These are phyloP conservation scores for Rambutsinella grinnellia DNA, from an alignment of 2,888 invertebrate genomes.

Conservation along the genomic window DNA sequence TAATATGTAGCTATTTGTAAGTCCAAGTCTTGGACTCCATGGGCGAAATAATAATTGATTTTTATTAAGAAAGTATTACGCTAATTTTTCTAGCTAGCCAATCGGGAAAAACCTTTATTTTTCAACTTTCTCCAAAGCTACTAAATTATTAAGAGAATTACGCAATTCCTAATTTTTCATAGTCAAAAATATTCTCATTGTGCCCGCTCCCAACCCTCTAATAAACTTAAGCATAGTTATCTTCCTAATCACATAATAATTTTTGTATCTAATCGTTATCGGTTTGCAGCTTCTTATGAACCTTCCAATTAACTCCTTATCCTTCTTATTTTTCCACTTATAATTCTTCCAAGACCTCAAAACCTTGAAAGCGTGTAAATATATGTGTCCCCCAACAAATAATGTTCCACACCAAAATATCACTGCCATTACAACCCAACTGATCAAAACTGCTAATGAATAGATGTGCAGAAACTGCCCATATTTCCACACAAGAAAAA, in stretches of 20 bases:
- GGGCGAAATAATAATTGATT: too few relatives aligned
- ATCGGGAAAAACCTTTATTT: too few relatives aligned
- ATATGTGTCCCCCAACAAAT: constrained; percentile 1
- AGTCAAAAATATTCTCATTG: too few relatives aligned
- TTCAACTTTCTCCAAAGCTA: too few relatives aligned
- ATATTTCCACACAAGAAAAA: neutral
- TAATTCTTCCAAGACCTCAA: constrained; percentile 11
- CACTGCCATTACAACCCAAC: neutral
- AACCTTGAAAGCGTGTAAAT: constrained; percentile 4
- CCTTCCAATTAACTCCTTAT: neutral
- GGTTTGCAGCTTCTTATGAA: constrained; percentile 18
- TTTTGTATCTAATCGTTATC: neutral
- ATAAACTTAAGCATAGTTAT: neutral
- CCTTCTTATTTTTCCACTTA: neutral
- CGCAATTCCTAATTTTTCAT: too few relatives aligned
- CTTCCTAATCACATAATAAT: neutral
- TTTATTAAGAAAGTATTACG: too few relatives aligned
- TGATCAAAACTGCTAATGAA: neutral
- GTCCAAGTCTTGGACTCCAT: too few relatives aligned
- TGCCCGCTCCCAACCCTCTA: neutral
- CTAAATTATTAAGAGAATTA: too few relatives aligned
- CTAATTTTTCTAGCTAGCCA: too few relatives aligned
- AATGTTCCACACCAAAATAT: neutral
- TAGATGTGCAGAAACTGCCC: neutral
- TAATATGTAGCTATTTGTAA: too few relatives aligned